Base-by-base conservation (phyloP, 2,888 invertebrate species). In the Dendrolimus houi region DNA sequence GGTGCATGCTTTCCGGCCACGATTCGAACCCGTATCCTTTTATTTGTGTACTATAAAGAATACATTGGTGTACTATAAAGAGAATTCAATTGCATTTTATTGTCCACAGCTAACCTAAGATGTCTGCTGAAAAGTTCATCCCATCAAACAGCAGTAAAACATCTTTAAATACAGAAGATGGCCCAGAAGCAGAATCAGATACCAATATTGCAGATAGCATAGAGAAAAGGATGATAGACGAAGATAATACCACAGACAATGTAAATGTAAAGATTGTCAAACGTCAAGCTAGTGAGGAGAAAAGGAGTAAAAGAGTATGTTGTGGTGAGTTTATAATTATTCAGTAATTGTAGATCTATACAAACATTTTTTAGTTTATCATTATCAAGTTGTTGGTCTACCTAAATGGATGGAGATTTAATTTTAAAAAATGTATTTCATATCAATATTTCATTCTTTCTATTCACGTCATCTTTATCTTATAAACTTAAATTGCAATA, bases 291-390 rank as follows among this genome's bases (percentile, higher is more conserved):
- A 53, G 47, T 29, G 55, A 52, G 17, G 40, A 54, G 47, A 60
- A 58, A 40, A 59, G 17, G 14, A 53, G 47, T 47, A 47, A 47
- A 47, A 47, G 47, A 47, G 12, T 13, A 12, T 61, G 56, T 40
- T 61, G 63, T n/a, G 60, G 63, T 63, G 41, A 57, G 63, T 54
- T 52, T 41, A 52, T 40, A 9, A 41, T 14, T 14, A 14, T 14
- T 14, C 14, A 14, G 14, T 14, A 14, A 1, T 14, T 1, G 1
- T 14, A 14, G 14, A 14, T 14, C 1, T n/a, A n/a, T n/a, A n/a
- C n/a, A n/a, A n/a, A 17, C 17, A 17, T 17, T 17, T 17, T 17
- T 17, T 17, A 17, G 17, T 17, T 17, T 17, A 17, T 17, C 2
- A 17, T 17, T 17, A 3, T 17, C 17, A 2, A 17, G 2, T 17